Percentiles rank a stretch among this genome's conserved stretches.
These are phyloP conservation scores for Mandrillus leucophaeus DNA, from an alignment of 2,113 vertebrate genomes.

Conservation along the genomic window DNA sequence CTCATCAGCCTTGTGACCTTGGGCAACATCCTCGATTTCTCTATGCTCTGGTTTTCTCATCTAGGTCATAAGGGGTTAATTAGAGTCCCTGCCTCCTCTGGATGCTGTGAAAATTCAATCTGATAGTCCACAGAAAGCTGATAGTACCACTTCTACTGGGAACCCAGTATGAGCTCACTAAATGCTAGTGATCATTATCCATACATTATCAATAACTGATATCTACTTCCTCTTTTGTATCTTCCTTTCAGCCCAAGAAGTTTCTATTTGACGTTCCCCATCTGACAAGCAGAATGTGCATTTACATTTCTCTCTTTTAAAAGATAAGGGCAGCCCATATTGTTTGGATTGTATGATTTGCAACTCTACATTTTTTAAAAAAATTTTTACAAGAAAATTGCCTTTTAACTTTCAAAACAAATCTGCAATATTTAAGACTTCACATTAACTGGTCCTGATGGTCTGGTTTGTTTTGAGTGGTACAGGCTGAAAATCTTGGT, in stretches of 20 bases:
- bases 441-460: background rate
- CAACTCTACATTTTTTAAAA: background rate
- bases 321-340: background rate
- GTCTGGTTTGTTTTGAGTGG: background rate
- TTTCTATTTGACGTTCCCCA: background rate
- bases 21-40: background rate
- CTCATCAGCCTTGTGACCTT: background rate
- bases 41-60: background rate
- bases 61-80: background rate
- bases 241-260: background rate
- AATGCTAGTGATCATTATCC: background rate
- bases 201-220: background rate
- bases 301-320: background rate
- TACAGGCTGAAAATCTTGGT: background rate
- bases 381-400: background rate
- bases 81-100: background rate
- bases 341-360: background rate
- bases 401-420: background rate
- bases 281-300: background rate
- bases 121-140: background rate
- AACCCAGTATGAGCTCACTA: background rate
- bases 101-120: background rate
- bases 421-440: background rate
- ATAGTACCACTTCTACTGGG: fast-evolving
- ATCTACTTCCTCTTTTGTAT: background rate